Evolutionary conservation across 1,140 invertebrate species (phyloP).

Genomic region (Harlomillsia oculata): DNA sequence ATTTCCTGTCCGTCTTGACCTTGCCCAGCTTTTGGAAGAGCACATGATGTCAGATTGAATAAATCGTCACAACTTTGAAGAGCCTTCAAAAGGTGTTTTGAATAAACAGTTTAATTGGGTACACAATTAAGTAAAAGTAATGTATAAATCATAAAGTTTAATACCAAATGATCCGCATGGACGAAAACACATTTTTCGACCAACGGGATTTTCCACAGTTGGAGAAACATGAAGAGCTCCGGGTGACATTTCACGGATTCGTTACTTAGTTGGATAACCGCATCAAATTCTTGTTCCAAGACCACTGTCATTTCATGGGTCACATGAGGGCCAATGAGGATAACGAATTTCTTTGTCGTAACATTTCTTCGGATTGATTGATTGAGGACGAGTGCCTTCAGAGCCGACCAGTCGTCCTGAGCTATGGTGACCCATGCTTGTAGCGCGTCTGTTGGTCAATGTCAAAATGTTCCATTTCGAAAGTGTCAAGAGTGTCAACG

Average conservation of each 20-base stretch:
- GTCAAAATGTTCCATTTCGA: too few relatives aligned
- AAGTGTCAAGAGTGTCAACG: too few relatives aligned
- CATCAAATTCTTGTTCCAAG: constrained; percentile 2
- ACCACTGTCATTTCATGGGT: constrained; percentile 1
- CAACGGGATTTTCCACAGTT: not conserved
- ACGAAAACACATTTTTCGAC: constrained; percentile 13
- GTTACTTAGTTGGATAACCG: not conserved
- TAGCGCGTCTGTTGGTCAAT: not conserved
- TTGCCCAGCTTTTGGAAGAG: not conserved
- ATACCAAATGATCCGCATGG: not conserved
- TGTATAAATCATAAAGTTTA: not conserved
- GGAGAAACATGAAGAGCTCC: not conserved
- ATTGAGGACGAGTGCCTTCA: constrained; percentile 7
- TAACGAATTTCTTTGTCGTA: constrained; percentile 6
- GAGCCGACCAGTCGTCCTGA: constrained; percentile 1
- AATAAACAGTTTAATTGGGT: not conserved
- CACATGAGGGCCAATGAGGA: constrained; percentile 8
- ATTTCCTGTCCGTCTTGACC: not conserved
- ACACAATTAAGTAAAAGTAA: not conserved
- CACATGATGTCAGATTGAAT: not conserved
- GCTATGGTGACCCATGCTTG: constrained; percentile 17
- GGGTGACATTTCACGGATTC: not conserved
- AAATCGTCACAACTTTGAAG: constrained; percentile 12
- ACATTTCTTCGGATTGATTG: constrained; percentile 3
- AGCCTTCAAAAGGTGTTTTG: not conserved